Base-by-base conservation (phyloP, 2,113 vertebrate genomes). In the Castor canadensis region DNA sequence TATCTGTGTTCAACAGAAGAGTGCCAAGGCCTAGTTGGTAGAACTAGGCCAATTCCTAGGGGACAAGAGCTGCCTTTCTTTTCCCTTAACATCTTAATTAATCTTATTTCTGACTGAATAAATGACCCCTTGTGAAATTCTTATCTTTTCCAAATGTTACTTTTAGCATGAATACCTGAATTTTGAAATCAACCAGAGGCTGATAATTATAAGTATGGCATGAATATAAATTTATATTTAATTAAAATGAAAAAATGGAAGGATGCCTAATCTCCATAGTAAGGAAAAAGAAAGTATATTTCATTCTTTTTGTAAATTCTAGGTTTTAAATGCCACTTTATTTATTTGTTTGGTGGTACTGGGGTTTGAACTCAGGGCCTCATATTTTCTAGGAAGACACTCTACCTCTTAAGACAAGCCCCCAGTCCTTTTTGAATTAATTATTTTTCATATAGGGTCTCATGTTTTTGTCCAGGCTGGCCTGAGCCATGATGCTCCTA, bases 131-230 rank as follows among this genome's bases (percentile, higher is more conserved):
- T 90, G 4, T 60, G 52, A 85, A 97, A 76, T 95, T 91, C 24
- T 32, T 94, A 28, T 95, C 62, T 95, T 83, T 86, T 97, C 82
- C 90, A 45, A 96, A 97, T 79, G 73, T 82, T 97, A 96, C 49
- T 83, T 96, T 72, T 83, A 45, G 93, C 52, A 79, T 30, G 62
- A 92, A 9, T 66, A 94, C 97, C 38, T 77, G 28, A 71, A 98
- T 93, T 92, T 24, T 86, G 49, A 93, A 72, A 95, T 91, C 95
- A 86, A 82, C 58, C 62, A 96, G 88, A 64, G 45, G 52, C 16
- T 81, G 69, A 76, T 54, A 58, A 90, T 81, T 94, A 92, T 5
- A 95, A 97, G 96, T 81, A 71, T 38, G 72, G 76, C 11, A 45
- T 45, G 49, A 40, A 76, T 40, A 47, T 82, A 62, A 45, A 89